Evolutionary conservation across 2,888 invertebrate species (phyloP).

Genomic region (Lysandra coridon): DNA sequence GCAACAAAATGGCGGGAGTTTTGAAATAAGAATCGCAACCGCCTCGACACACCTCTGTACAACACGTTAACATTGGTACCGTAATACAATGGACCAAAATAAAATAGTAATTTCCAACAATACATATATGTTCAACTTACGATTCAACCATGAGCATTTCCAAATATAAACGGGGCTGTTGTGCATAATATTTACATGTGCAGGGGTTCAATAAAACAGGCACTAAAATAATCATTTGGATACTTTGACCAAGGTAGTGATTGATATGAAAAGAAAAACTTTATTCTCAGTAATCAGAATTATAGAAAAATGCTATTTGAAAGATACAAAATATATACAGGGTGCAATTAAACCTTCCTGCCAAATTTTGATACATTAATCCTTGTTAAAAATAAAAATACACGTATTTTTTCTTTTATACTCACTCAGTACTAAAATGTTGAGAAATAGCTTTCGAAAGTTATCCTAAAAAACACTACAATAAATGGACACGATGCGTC

Average conservation of each 20-base stretch:
- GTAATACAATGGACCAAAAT: conserved; percentile 70
- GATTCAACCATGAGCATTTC: conserved; percentile 57
- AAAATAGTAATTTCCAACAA: conserved; percentile 75
- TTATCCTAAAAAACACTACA: too few species aligned
- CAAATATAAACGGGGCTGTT: conserved; percentile 52
- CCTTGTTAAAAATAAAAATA: too few species aligned
- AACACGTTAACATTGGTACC: conserved; percentile 69
- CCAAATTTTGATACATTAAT: too few species aligned
- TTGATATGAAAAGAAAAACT: background rate
- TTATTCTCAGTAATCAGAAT: background rate
- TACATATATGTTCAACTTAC: conserved; percentile 61
- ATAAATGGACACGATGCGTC: too few species aligned
- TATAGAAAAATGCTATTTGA: background rate
- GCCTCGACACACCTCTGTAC: conserved; percentile 58
- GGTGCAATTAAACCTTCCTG: too few species aligned
- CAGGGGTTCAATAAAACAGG: conserved; percentile 43
- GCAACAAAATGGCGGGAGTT: conserved; percentile 1
- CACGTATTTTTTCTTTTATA: too few species aligned
- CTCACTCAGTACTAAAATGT: too few species aligned
- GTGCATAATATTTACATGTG: conserved; percentile 49
- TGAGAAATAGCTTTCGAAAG: too few species aligned
- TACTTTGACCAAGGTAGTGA: conserved; percentile 2
- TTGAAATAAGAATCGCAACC: conserved; percentile 34
- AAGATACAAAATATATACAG: too few species aligned
- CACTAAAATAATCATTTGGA: conserved; percentile 42